These are phyloP conservation scores for Silvanus unidentatus DNA, from an alignment of 2,888 invertebrate species.

Conservation along the genomic window DNA sequence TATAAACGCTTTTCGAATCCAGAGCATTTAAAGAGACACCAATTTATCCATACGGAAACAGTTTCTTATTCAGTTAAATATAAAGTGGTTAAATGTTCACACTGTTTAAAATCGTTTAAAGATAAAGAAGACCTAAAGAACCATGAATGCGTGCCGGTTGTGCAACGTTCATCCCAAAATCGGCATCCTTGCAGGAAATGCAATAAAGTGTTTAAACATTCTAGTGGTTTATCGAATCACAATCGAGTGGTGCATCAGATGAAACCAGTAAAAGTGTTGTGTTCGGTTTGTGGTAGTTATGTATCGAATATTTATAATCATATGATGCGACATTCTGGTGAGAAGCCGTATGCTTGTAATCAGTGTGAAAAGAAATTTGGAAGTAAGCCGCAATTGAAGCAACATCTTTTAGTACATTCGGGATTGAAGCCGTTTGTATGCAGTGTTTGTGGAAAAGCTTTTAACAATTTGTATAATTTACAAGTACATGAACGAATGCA, in stretches of 20 bases:
- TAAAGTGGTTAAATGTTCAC: slow-evolving; percentile 29
- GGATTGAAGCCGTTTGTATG: slow-evolving; percentile 35
- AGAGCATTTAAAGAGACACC: slow-evolving; percentile 33
- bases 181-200: slow-evolving; percentile 31
- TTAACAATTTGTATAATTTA: slow-evolving; percentile 35
- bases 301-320: slow-evolving; percentile 34
- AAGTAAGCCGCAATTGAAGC: slow-evolving; percentile 28
- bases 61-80: slow-evolving; percentile 33
- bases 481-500: slow-evolving; percentile 38
- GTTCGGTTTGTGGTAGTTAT: slow-evolving; percentile 33
- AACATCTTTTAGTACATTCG: slow-evolving; percentile 34
- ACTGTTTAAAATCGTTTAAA: slow-evolving; percentile 31
- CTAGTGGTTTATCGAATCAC: slow-evolving; percentile 30
- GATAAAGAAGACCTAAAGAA: slow-evolving; percentile 24
- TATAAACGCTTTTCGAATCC: slow-evolving; percentile 35
- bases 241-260: slow-evolving; percentile 28
- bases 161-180: slow-evolving; percentile 9
- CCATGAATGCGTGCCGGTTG: slow-evolving; percentile 24
- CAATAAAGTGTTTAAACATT: slow-evolving; percentile 31
- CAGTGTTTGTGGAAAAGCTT: slow-evolving; percentile 34
- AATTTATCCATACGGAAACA: slow-evolving; percentile 35
- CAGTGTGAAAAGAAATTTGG: slow-evolving; percentile 33
- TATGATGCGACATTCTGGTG: slow-evolving; percentile 30
- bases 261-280: slow-evolving; percentile 27
- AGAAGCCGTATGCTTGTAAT: slow-evolving; percentile 30